A percentile compares a stretch with the other conserved stretches of the same genome.
Evolutionary conservation across 2,888 invertebrate species (phyloP).

Genomic region (Xestobium rufovillosum): DNA sequence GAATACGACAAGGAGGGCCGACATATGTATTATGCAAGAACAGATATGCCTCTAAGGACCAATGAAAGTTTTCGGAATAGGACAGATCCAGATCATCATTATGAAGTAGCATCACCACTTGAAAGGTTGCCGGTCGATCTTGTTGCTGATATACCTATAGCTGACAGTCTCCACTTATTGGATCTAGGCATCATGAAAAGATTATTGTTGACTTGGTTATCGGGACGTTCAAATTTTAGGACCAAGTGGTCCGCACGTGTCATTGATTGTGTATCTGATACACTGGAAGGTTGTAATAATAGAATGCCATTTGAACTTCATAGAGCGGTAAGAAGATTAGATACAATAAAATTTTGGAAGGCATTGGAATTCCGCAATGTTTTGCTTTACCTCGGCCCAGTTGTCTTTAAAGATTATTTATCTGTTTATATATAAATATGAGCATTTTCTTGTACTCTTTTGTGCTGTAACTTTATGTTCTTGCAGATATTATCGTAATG

Average conservation of each 20-base stretch:
- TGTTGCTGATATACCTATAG: constrained; percentile 23
- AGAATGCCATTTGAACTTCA: constrained; percentile 22
- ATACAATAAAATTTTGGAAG: too few relatives aligned
- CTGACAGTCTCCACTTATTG: constrained; percentile 25
- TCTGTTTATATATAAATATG: too few relatives aligned
- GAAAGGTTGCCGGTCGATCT: constrained; percentile 24
- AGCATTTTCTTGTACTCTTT: too few relatives aligned
- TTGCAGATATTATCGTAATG: too few relatives aligned
- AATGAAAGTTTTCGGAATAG: constrained; percentile 21
- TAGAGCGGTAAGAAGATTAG: too few relatives aligned
- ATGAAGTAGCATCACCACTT: constrained; percentile 21
- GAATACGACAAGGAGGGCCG: constrained; percentile 20
- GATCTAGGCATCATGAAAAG: constrained; percentile 23
- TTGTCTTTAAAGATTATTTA: too few relatives aligned
- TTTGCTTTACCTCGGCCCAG: too few relatives aligned
- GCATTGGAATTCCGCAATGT: too few relatives aligned
- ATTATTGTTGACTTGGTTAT: constrained; percentile 21
- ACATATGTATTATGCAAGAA: constrained; percentile 21
- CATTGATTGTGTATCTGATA: constrained; percentile 13
- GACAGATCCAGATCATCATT: constrained; percentile 22
- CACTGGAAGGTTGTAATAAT: constrained; percentile 15
- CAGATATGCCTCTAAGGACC: constrained; percentile 18
- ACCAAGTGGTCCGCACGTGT: constrained; percentile 13
- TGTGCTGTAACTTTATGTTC: too few relatives aligned
- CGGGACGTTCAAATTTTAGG: constrained; percentile 19